Percentiles rank a stretch among this genome's conserved stretches.
These are phyloP conservation scores for Merluccius polli DNA, from an alignment of 2,797 vertebrate species.

Conservation along the genomic window DNA sequence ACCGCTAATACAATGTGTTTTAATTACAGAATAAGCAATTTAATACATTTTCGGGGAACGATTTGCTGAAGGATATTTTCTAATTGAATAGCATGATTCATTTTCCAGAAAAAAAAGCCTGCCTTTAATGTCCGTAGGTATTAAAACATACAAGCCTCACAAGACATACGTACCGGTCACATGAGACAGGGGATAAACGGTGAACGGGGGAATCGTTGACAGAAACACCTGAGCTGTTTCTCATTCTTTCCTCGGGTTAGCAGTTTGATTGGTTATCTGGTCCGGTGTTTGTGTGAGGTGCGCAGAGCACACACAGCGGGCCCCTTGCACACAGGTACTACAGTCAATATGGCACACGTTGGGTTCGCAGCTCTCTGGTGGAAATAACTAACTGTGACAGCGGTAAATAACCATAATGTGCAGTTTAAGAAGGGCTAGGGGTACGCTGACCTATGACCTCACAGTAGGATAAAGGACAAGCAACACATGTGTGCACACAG, in stretches of 20 bases:
- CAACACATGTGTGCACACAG: neutral
- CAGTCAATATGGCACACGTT: neutral
- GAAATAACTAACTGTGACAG: slow-evolving; percentile 62
- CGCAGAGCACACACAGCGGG: neutral
- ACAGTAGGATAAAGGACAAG: slow-evolving; percentile 36
- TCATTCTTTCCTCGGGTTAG: neutral
- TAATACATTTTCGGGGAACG: too few relatives aligned
- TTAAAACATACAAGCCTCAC: neutral
- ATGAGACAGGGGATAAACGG: neutral
- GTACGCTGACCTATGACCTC: slow-evolving; percentile 59
- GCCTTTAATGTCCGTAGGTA: neutral
- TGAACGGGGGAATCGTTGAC: neutral
- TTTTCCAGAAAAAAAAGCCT: too few relatives aligned
- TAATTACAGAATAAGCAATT: too few relatives aligned
- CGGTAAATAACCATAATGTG: slow-evolving; percentile 71
- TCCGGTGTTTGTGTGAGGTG: too few relatives aligned
- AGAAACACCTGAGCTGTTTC: neutral
- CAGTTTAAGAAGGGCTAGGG: slow-evolving; percentile 58
- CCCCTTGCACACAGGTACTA: too few relatives aligned
- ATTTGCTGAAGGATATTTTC: too few relatives aligned
- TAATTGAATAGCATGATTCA: too few relatives aligned
- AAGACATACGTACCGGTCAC: neutral
- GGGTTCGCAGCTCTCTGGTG: slow-evolving; percentile 63
- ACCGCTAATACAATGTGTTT: neutral
- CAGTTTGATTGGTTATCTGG: neutral